phyloP scores from a whole-genome alignment of 2,888 invertebrate species.

The Drosophila mulleri region DNA sequence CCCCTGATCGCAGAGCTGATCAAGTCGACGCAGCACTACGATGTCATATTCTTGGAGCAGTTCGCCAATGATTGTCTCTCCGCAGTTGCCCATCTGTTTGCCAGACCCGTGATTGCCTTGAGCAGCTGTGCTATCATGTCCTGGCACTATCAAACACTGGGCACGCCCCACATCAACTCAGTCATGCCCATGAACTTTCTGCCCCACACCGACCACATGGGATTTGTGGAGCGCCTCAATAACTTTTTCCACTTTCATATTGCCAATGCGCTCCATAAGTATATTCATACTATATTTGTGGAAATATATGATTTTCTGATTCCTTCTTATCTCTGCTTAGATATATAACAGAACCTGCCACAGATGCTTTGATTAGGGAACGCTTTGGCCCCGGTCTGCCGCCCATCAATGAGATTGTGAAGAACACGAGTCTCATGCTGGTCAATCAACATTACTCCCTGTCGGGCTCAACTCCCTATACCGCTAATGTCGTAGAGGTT shows the following conservation, averaged over 20 bases:
- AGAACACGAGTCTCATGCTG: constrained; percentile 82
- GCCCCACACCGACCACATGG: constrained; percentile 85
- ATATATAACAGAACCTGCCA: constrained; percentile 78
- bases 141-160: constrained; percentile 86
- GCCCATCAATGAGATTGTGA: constrained; percentile 85
- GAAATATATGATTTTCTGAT: not conserved
- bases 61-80: constrained; percentile 90
- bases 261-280: constrained; percentile 72
- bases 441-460: constrained; percentile 86
- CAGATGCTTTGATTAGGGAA: constrained; percentile 83
- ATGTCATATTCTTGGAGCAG: constrained; percentile 88
- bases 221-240: constrained; percentile 82
- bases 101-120: constrained; percentile 87
- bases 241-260: constrained; percentile 83
- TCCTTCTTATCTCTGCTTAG: constrained; percentile 40
- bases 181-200: constrained; percentile 86
- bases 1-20: constrained; percentile 66
- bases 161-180: constrained; percentile 86
- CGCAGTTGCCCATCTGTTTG: constrained; percentile 87
- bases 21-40: constrained; percentile 85
- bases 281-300: constrained; percentile 3
- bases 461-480: constrained; percentile 85
- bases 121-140: constrained; percentile 87
- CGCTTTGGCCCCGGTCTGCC: constrained; percentile 85
- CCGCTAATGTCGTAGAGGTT: constrained; percentile 86